Base-by-base conservation (phyloP, 2,113 vertebrate species). In the Pituophis catenifer region DNA sequence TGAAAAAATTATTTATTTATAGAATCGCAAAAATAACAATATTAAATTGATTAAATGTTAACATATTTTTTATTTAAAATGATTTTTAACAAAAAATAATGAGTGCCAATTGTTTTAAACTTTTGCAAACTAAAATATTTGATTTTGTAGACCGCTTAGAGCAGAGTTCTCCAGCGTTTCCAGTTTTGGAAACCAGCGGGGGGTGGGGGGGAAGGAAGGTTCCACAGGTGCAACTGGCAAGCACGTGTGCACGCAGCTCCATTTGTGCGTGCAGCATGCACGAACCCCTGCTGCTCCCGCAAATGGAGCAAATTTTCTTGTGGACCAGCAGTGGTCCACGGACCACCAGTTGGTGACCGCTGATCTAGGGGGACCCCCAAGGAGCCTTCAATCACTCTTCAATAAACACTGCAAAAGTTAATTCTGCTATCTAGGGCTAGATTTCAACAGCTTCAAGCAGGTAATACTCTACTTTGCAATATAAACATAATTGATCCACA, bases 381-480 rank as follows among this genome's bases (percentile, higher is more conserved):
- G 15, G 70, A 33, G n/a, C n/a, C 15, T 75, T 17, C 6, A 15
- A 75, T 15, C 15, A 75, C 6, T 38, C 33, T 38, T 81, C 17
- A 81, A 86, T 33, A 57, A 91, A 55, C 86, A 50, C 38, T n/a
- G 38, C 24, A 29, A 94, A 95, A 55, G 58, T 91, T 93, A 94
- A 55, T 8, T 2, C 21, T 91, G 96, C 92, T 93, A 93, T 94
- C 93, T 97, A 91, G 95, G 95, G 93, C 96, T 95, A 94, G 93
- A 97, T 96, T 95, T 95, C 95, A 94, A 95, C 94, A 0, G 24
- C 97, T 96, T 96, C 95, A 81, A 55, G 93, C 95, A 96, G 93
- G 96, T 94, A 95, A 57, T 2, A 0, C 94, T 95, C 94, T 93
- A 95, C 95, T 97, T 96, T 95, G 89, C 91, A 92, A 94, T 96